Evolutionary conservation across 2,113 vertebrate species (phyloP), one percentile per base, ranked within the genome.

Genomic region (Synodontis membranacea): DNA sequence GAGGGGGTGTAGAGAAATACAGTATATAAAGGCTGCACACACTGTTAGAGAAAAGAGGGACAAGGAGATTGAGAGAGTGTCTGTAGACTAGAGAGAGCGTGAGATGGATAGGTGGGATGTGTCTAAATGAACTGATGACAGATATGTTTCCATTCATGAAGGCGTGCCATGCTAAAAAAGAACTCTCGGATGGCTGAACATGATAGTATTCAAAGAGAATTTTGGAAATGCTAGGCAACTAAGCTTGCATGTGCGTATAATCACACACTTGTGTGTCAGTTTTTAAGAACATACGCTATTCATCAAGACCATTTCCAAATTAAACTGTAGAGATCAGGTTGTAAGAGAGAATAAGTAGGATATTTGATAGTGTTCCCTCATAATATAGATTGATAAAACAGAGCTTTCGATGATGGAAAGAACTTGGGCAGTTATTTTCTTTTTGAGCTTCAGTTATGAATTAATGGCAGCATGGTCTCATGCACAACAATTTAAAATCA

Each of bases 251-350:
- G 72, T 83, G 86, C 25, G 31, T 85, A 54, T 39, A 72, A 39
- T 60, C 56, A 64, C 44, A 44, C 31, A 31, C 28, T 60, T 44
- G 44, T 74, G 64, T 85, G 84, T 88, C 62, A 31, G 34, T 83
- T 39, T 46, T 84, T 72, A 80, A 86, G 85, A 25, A 50, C 78
- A 84, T 86, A 56, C 79, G 82, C 80, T 64, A 75, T 89, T 89
- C 85, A 83, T 83, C 84, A 82, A 46, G 50, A 84, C 75, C 68
- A 72, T 87, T 87, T 85, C 79, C 83, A 87, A 46, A 79, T 70
- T 85, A 79, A 82, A 87, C 72, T 54, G 48, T 23, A 74, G 64
- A 82, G 50, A 84, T 78, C 50, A 75, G 39, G 56, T 58, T 60
- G 60, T 84, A 31, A 25, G 7, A 23, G 79, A 78, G 74, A 68